Evolutionary conservation across 2,888 invertebrate species (phyloP).

Genomic region (Anarsia innoxiella): DNA sequence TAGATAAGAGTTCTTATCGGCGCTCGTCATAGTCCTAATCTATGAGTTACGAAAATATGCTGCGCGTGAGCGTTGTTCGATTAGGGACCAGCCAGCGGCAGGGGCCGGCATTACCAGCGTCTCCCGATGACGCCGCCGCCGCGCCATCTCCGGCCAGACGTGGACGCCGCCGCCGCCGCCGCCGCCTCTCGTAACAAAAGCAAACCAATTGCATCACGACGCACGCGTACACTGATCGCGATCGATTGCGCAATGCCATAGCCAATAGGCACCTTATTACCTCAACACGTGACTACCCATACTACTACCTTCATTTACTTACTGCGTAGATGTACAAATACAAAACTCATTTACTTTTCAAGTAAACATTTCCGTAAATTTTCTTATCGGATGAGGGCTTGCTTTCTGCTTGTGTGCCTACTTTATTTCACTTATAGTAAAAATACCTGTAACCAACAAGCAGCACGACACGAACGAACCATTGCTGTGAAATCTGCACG

Average conservation of each 20-base stretch:
- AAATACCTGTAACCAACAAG: no score
- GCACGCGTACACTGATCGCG: conserved; percentile 19
- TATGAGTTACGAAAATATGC: conserved; percentile 3
- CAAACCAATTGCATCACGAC: conserved; percentile 28
- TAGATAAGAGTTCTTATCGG: conserved; percentile 11
- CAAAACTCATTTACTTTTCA: no score
- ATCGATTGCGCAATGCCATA: conserved; percentile 20
- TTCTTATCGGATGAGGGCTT: no score
- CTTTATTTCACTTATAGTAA: no score
- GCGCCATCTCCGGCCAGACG: conserved; percentile 7
- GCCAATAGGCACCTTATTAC: conserved; percentile 15
- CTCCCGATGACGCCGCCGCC: neutral
- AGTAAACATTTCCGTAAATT: no score
- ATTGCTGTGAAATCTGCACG: conserved; percentile 43
- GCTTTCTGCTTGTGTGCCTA: no score
- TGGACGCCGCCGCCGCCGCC: conserved; percentile 10
- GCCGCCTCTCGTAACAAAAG: conserved; percentile 23
- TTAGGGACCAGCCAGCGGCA: no score
- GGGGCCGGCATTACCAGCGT: no score
- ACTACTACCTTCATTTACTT: no score
- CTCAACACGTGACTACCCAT: conserved; percentile 15
- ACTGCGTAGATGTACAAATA: no score
- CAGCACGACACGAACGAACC: no score
- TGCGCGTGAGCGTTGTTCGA: neutral
- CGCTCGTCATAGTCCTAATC: conserved; percentile 2